Evolutionary conservation across 2,888 invertebrate species (phyloP), one percentile per base, ranked within the genome.

Genomic region (Meiosimyza decipiens): DNA sequence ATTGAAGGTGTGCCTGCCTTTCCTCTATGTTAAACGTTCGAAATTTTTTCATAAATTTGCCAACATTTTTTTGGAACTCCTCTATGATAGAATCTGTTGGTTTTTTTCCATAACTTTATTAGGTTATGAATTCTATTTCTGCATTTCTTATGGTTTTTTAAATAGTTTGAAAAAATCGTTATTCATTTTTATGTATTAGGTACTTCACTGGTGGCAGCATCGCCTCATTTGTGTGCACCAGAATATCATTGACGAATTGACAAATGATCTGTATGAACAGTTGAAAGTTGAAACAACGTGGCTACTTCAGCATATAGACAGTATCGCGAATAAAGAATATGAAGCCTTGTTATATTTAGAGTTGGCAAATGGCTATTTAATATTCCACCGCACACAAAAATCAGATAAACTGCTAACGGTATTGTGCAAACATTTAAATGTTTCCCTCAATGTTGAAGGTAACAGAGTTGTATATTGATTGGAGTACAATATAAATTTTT

Each of bases 181-280:
- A 28, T 33, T 62, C 15, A 55, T 71, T 71, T 60, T 50, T 69
- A 13, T 51, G 18, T n/a, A 12, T n/a, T 63, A 84, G 83, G 71
- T 83, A 1, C 74, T 83, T 0, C 79, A 76, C 18, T 85, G 85
- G 93, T 95, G 95, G 97, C 87, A 90, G 76, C 88, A 96, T 81
- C 90, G 97, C 79, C 88, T 91, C 70, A 89, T 93, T 78, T 90
- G 91, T 63, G 84, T 93, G 11, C 95, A 96, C 82, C 96, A 97
- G 83, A 89, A 90, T 78, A 87, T 92, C 50, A 83, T 97, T 15
- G 94, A 95, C 79, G 95, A 96, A 79, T 88, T 90, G 74, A 92
- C 94, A 55, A 91, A 91, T 4, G 87, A 89, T n/a, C 81, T 95
- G 1, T 91, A 92, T 73, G 88, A 90, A 6, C 75, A 83, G 11